Evolutionary conservation across 2,888 invertebrate species (phyloP), one percentile per base, ranked within the genome.

Genomic region (Stegophylla sp.): DNA sequence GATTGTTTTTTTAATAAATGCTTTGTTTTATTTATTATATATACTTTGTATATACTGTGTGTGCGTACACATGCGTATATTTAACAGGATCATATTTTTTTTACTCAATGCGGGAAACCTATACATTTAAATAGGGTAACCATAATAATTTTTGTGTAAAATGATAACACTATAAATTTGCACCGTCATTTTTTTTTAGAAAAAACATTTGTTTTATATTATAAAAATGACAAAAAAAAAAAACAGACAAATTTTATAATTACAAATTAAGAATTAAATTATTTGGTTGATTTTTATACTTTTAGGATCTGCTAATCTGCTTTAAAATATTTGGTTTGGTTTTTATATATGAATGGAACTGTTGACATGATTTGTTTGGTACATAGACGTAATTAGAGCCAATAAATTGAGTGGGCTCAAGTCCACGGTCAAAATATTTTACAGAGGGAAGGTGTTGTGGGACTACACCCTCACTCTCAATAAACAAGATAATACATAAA

Each of bases 211-310:
- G 20, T 43, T 23, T 20, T 66, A 13, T 43, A 20, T 66, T n/a
- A n/a, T 1, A 51, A 69, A 69, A 48, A n/a, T n/a, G n/a, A n/a
- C n/a, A n/a, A n/a, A n/a, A n/a, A n/a, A 48, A 67, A 28, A 28
- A 69, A 34, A 45, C 23, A 15, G 7, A 26, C 48, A 26, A 26
- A n/a, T 48, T n/a, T 43, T 23, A 66, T 26, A 66, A 45, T 48
- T 10, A 48, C 15, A 67, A 67, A 34, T 34, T 5, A 7, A 34
- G 34, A 5, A 34, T 34, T 5, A 71, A 7, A 53, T 53, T 71
- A 51, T 51, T 69, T n/a, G 51, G 26, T n/a, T 9, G 69, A 10
- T 69, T 67, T n/a, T n/a, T 26, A 71, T 53, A 71, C 53, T 71
- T 53, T 2, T 71, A 13, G 71, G 53, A 71, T 34, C 53, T 34